phyloP scores from a whole-genome alignment of 2,888 invertebrate species.

The Macrostomum cliftonense region DNA sequence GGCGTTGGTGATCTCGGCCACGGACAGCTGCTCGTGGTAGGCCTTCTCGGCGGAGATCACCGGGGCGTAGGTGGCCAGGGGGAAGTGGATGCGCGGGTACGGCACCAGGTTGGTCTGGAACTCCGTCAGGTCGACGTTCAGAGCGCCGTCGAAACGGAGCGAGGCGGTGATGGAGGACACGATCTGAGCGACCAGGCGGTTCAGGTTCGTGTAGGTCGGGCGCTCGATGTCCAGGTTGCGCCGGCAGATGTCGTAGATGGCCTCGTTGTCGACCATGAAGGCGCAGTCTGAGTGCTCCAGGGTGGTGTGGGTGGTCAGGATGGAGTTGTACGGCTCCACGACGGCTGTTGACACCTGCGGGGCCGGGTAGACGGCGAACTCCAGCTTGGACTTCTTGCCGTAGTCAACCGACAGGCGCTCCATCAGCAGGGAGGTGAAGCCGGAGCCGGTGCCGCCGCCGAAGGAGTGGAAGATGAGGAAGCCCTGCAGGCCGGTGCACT shows the following conservation, averaged over 20 bases:
- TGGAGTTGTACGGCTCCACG: slow-evolving; percentile 56
- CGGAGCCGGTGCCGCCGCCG: slow-evolving; percentile 28
- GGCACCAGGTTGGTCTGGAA: slow-evolving; percentile 36
- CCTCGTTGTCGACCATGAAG: slow-evolving; percentile 28
- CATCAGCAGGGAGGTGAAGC: slow-evolving; percentile 40
- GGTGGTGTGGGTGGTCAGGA: slow-evolving; percentile 79
- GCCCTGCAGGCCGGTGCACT: slow-evolving; percentile 38
- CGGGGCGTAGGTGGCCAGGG: slow-evolving; percentile 51
- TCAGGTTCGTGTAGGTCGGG: slow-evolving; percentile 68
- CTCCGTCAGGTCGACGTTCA: slow-evolving; percentile 40
- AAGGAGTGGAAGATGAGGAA: slow-evolving; percentile 52
- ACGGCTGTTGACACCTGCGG: slow-evolving; percentile 23
- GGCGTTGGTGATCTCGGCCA: slow-evolving; percentile 24
- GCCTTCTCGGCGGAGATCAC: slow-evolving; percentile 25
- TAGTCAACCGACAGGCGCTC: slow-evolving; percentile 49
- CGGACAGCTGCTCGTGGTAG: slow-evolving; percentile 23
- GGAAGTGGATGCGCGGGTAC: slow-evolving; percentile 58
- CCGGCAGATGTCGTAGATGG: slow-evolving; percentile 26
- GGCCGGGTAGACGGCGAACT: slow-evolving; percentile 28
- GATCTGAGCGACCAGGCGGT: slow-evolving; percentile 78
- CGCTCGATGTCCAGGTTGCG: slow-evolving; percentile 61
- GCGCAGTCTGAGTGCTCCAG: slow-evolving; percentile 80
- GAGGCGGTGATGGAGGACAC: slow-evolving; percentile 35
- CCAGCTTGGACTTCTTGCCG: slow-evolving; percentile 34
- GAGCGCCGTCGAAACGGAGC: slow-evolving; percentile 39